These are phyloP conservation scores for Pandion haliaetus DNA, from an alignment of 2,113 vertebrate species.

Conservation along the genomic window DNA sequence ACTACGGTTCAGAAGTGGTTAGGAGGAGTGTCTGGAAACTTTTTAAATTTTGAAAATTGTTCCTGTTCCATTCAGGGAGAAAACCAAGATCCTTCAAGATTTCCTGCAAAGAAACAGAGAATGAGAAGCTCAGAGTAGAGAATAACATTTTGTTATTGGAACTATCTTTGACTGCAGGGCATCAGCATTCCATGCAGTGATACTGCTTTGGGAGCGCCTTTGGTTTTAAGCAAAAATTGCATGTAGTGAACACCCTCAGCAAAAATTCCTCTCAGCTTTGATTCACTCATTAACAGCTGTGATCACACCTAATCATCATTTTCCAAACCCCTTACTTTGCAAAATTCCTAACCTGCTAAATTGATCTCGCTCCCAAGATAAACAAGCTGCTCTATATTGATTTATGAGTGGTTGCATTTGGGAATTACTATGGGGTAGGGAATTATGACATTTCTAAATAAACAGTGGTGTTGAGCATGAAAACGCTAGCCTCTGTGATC, in stretches of 20 bases:
- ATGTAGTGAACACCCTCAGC: neutral
- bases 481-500: neutral
- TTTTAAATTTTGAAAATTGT: neutral
- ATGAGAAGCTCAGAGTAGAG: neutral
- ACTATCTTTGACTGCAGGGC: neutral
- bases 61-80: neutral
- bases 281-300: neutral
- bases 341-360: neutral
- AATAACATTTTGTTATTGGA: neutral
- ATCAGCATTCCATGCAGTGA: neutral
- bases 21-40: neutral
- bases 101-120: neutral
- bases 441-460: constrained; percentile 1
- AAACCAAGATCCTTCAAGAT: neutral
- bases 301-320: neutral
- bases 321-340: neutral
- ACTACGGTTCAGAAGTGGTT: neutral
- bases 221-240: neutral
- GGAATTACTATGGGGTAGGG: neutral
- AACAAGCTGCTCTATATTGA: neutral
- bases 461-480: neutral
- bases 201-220: neutral
- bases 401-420: neutral
- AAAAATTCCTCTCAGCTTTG: neutral
- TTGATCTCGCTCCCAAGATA: neutral